Percentiles rank a stretch among this genome's conserved stretches.
Evolutionary conservation across 2,888 invertebrate genomes (phyloP).

Genomic region (Heliconius hortense): DNA sequence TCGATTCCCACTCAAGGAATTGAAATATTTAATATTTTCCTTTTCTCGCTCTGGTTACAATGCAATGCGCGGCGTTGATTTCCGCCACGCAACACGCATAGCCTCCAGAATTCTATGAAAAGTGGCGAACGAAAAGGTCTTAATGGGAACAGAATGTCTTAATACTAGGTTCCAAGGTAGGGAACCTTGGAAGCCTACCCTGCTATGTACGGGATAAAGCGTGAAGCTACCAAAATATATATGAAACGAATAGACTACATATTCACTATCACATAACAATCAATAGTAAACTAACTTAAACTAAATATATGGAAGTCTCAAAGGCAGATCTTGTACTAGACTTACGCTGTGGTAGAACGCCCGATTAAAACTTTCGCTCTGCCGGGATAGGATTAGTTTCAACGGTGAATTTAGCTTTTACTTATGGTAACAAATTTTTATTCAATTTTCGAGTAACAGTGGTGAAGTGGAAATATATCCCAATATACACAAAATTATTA

Average conservation of each 20-base stretch:
- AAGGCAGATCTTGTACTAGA: constrained; percentile 45
- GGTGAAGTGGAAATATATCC: not conserved
- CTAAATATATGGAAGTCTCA: constrained; percentile 48
- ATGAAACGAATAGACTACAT: not conserved
- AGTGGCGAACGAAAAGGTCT: no score
- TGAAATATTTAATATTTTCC: no score
- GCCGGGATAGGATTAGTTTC: constrained; percentile 38
- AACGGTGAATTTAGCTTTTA: constrained; percentile 22
- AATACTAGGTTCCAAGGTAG: no score
- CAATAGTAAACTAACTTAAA: constrained; percentile 45
- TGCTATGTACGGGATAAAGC: not conserved
- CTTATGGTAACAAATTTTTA: constrained; percentile 18
- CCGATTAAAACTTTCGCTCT: constrained; percentile 43
- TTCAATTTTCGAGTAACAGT: not conserved
- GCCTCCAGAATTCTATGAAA: no score
- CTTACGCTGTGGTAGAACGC: constrained; percentile 39
- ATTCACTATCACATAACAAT: not conserved
- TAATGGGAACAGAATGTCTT: no score
- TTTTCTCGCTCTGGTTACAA: no score
- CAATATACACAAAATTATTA: not conserved
- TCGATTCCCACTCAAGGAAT: no score
- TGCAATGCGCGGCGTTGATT: no score
- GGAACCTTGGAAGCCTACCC: no score
- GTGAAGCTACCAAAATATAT: not conserved
- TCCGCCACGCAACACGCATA: no score